Evolutionary conservation across 2,797 vertebrate species (phyloP).

Genomic region (Aphelocoma californica): DNA sequence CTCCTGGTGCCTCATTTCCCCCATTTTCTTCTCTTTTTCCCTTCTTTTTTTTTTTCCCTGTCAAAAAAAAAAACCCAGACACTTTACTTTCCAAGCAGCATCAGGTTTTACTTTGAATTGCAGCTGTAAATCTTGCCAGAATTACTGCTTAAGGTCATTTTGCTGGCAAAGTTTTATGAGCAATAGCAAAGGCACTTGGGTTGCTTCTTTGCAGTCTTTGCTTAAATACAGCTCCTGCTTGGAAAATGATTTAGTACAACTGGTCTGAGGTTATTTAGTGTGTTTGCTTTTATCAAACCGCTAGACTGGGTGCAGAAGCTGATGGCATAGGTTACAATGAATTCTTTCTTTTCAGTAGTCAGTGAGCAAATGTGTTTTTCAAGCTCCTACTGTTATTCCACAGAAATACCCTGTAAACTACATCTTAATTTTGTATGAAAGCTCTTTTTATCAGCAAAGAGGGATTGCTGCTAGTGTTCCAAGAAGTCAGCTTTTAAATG

Average conservation of each 20-base stretch:
- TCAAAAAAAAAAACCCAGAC: neutral
- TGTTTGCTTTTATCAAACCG: slow-evolving; percentile 39
- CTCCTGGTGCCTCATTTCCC: neutral
- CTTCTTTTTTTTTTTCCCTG: accelerated
- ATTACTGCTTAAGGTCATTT: slow-evolving; percentile 30
- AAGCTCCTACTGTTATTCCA: slow-evolving; percentile 24
- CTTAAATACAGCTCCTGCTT: slow-evolving; percentile 17
- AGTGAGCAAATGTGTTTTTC: slow-evolving; percentile 39
- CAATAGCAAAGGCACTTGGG: neutral
- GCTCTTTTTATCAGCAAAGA: slow-evolving; percentile 40
- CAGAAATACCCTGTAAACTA: slow-evolving; percentile 2
- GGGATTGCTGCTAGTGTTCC: neutral
- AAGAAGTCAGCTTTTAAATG: slow-evolving; percentile 17
- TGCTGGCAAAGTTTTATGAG: slow-evolving; percentile 21
- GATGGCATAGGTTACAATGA: neutral
- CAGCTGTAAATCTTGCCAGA: slow-evolving; percentile 14
- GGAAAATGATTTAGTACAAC: slow-evolving; percentile 11
- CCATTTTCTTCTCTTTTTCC: accelerated
- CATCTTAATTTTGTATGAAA: slow-evolving; percentile 53
- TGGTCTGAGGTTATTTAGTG: slow-evolving; percentile 16
- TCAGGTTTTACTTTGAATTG: neutral
- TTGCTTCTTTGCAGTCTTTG: neutral
- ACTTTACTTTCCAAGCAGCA: neutral
- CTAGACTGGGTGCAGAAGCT: neutral
- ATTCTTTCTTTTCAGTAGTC: slow-evolving; percentile 39